Evolutionary conservation across 2,113 vertebrate species (phyloP).

Genomic region (Gobiocypris rarus): DNA sequence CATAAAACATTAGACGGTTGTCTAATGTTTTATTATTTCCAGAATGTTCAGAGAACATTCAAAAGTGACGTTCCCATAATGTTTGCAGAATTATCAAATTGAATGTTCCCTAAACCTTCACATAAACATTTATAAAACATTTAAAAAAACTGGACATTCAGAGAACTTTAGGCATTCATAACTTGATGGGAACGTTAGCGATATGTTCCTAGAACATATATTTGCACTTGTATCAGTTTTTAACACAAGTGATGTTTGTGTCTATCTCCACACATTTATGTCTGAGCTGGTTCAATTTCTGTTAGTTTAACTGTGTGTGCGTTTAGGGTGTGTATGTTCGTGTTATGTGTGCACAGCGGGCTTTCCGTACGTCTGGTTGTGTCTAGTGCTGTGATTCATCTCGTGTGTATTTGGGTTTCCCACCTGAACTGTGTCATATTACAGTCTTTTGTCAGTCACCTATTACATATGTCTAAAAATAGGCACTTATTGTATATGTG

Average conservation of each 20-base stretch:
- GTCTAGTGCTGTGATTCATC: slow-evolving; percentile 53
- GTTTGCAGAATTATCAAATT: too few species aligned
- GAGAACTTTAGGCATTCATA: too few species aligned
- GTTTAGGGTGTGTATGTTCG: slow-evolving; percentile 48
- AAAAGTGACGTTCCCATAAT: too few species aligned
- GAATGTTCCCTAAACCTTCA: too few species aligned
- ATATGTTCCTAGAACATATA: too few species aligned
- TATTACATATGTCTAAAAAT: slow-evolving; percentile 54
- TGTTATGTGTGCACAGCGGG: slow-evolving; percentile 2
- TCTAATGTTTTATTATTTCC: too few species aligned
- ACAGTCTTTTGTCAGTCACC: slow-evolving; percentile 50
- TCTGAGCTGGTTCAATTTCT: slow-evolving; percentile 19
- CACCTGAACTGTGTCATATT: slow-evolving; percentile 52
- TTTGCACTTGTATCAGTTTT: not conserved
- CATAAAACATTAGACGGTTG: too few species aligned
- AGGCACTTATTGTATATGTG: slow-evolving; percentile 45
- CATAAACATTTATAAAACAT: too few species aligned
- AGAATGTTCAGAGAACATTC: too few species aligned
- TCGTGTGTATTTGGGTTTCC: slow-evolving; percentile 46
- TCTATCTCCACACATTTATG: slow-evolving; percentile 28
- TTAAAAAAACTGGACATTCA: too few species aligned
- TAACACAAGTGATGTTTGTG: slow-evolving; percentile 4
- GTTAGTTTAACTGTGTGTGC: slow-evolving; percentile 36
- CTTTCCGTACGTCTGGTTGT: slow-evolving; percentile 16
- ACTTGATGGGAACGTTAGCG: too few species aligned